These are phyloP conservation scores for Oxyruncus cristatus DNA, from an alignment of 2,113 vertebrate genomes.

Conservation along the genomic window DNA sequence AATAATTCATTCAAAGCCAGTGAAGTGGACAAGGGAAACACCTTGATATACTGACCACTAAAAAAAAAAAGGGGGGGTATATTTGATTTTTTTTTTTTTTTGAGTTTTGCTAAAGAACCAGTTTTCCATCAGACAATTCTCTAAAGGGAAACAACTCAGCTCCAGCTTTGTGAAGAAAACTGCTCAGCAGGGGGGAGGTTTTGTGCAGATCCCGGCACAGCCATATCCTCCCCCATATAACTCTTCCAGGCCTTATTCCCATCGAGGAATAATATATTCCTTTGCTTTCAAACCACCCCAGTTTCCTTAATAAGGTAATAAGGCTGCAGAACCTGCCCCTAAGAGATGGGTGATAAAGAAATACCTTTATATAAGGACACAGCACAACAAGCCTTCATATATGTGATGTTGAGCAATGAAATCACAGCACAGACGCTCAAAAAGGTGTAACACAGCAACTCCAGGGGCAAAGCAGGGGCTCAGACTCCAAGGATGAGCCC, in stretches of 20 bases:
- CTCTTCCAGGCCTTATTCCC: neutral
- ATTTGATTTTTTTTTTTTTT: neutral
- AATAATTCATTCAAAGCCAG: neutral
- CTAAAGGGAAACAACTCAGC: neutral
- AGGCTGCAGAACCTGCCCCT: neutral
- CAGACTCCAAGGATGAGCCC: neutral
- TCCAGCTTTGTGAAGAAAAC: neutral
- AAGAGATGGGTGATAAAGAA: neutral
- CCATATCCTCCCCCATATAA: neutral
- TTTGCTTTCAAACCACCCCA: neutral
- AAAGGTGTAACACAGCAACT: neutral
- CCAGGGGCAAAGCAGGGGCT: neutral
- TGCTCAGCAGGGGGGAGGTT: neutral
- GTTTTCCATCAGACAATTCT: neutral
- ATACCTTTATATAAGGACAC: neutral
- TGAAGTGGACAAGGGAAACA: neutral
- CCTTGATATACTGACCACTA: neutral
- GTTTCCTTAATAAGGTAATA: neutral
- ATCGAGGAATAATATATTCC: fast-evolving
- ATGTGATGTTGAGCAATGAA: neutral
- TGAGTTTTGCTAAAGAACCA: neutral
- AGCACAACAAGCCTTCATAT: neutral
- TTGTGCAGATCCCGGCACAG: neutral
- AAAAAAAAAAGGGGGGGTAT: neutral
- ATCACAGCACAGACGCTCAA: neutral